Percentiles rank a stretch among this genome's conserved stretches.
These are phyloP conservation scores for Drosophila arawakana DNA, from an alignment of 1,140 invertebrate species.

Conservation along the genomic window DNA sequence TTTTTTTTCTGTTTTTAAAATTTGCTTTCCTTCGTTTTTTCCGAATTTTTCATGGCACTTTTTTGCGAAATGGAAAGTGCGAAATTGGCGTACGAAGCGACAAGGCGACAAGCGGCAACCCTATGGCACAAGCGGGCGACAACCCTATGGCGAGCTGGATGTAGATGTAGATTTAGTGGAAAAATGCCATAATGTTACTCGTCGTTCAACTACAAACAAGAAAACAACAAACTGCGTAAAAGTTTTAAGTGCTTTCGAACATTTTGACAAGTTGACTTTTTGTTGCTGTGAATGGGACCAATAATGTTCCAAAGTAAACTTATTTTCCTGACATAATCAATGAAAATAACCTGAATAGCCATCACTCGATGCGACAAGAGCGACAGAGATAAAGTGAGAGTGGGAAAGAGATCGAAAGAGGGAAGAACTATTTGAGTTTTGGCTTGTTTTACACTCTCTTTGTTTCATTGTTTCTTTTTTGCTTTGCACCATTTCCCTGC, in stretches of 20 bases:
- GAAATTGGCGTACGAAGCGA: conserved; percentile 48
- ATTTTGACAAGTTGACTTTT: conserved; percentile 73
- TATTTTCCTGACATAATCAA: conserved; percentile 64
- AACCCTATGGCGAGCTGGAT: conserved; percentile 17
- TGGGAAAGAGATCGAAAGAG: not conserved
- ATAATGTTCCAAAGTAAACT: conserved; percentile 65
- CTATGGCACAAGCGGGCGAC: conserved; percentile 2
- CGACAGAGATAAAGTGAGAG: not conserved
- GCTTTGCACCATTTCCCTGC: not conserved
- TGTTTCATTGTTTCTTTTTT: conserved; percentile 9
- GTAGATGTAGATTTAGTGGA: conserved; percentile 57
- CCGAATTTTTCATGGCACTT: conserved; percentile 43
- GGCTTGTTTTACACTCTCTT: conserved; percentile 1
- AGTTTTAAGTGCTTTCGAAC: conserved; percentile 74
- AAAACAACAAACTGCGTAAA: conserved; percentile 65
- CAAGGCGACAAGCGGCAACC: conserved; percentile 10
- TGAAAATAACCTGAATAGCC: conserved; percentile 55
- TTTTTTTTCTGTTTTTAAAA: conserved; percentile 5
- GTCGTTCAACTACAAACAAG: conserved; percentile 53
- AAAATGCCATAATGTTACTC: conserved; percentile 57
- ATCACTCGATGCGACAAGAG: conserved; percentile 11
- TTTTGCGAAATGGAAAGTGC: conserved; percentile 61
- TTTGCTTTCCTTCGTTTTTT: not conserved
- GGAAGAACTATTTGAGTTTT: not conserved
- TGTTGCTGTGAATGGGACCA: conserved; percentile 64